Evolutionary conservation across 1,140 invertebrate species (phyloP).

Genomic region (Apis florea): DNA sequence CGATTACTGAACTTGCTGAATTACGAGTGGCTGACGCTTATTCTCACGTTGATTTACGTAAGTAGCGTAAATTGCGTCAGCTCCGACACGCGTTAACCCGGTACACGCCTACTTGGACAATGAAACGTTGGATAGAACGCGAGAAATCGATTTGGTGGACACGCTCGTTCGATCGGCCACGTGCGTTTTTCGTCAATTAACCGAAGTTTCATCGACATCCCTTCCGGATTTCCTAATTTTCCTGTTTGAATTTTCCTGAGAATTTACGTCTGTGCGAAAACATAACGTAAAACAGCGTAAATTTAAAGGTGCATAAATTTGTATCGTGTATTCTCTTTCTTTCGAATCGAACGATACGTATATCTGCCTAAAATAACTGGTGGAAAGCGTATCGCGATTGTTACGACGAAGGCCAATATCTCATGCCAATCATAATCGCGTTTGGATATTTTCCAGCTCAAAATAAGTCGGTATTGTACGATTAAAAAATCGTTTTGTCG

Average conservation of each 20-base stretch:
- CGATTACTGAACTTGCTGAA: not conserved
- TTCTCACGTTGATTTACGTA: slow-evolving; percentile 37
- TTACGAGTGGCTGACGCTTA: not conserved
- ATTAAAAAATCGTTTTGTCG: not conserved
- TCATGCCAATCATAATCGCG: slow-evolving; percentile 35
- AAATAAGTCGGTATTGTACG: slow-evolving; percentile 29
- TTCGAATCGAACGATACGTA: not conserved
- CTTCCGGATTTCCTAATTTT: not conserved
- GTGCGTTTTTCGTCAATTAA: not conserved
- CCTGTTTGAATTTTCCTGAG: not conserved
- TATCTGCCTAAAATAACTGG: slow-evolving; percentile 11
- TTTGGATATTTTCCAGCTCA: slow-evolving; percentile 27
- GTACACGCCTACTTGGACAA: slow-evolving; percentile 10
- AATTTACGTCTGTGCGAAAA: too few relatives aligned
- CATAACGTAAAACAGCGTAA: too few relatives aligned
- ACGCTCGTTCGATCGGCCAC: not conserved
- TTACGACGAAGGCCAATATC: slow-evolving; percentile 11
- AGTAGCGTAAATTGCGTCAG: slow-evolving; percentile 32
- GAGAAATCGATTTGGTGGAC: slow-evolving; percentile 6
- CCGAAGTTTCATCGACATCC: not conserved
- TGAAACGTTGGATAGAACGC: not conserved
- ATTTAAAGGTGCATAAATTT: too few relatives aligned
- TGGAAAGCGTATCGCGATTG: slow-evolving; percentile 9
- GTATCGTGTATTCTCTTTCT: not conserved
- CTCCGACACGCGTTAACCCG: not conserved